Evolutionary conservation across 2,888 invertebrate genomes (phyloP), one percentile per base, ranked within the genome.

Genomic region (Colletes collaris): DNA sequence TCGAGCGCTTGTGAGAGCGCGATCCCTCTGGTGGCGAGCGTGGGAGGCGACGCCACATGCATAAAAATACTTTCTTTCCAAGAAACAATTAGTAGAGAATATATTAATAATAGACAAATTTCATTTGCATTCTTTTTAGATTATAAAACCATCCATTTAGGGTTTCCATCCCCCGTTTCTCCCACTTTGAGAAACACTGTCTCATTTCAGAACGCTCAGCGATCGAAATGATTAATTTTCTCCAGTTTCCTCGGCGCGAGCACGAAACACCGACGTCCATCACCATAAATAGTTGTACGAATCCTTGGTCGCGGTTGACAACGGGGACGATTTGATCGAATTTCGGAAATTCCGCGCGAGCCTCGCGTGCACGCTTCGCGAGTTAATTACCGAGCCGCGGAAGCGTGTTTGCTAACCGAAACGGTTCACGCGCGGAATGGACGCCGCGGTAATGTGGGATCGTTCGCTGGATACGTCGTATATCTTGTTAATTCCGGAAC

Each of bases 401-500:
- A 44, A 53, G 44, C 3, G 50, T 35, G 44, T 40, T 19, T 13
- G 7, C 1, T 27, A 16, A 58, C 35, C 19, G 11, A 37, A 35
- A 16, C 13, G 27, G 46, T 37, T 6, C 37, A 44, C 5, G 19
- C 44, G 55, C 46, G 58, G 69, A 56, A 65, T 27, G 50, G 53
- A 60, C 4, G 8, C 16, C 50, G 63, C 53, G 58, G 60, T 35
- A 55, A 56, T 50, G 64, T 75, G 53, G 52, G 53, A 63, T 72
- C 64, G 67, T 64, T 55, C 70, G 49, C 7, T 37, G 52, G 53
- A 53, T 71, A 69, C 53, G 37, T 67, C 60, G 52, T 81, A 81
- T 67, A 63, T 79, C 75, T 75, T 58, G 58, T 40, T 64, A 59
- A 58, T 56, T 62, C 73, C 46, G 80, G 81, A 58, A 65, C 56